Percentiles rank a stretch among this genome's conserved stretches.
phyloP scores from a whole-genome alignment of 2,797 vertebrate genomes.

The Trachurus trachurus region DNA sequence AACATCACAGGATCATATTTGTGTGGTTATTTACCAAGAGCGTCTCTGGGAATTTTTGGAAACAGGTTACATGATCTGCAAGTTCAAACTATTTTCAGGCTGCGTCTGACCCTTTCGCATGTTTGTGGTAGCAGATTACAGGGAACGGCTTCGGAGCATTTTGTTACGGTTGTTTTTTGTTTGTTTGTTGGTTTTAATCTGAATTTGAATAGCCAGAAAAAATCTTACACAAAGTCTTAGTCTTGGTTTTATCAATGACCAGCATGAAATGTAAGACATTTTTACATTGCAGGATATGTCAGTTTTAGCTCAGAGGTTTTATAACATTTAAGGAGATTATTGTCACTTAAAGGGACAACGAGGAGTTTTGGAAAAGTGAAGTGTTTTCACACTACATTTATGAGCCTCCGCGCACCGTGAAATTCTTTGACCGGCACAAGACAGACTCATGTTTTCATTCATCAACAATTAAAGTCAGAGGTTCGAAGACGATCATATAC shows the following conservation, averaged over 20 bases:
- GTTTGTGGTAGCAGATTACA: neutral
- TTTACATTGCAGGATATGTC: neutral
- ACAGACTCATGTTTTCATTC: too few relatives aligned
- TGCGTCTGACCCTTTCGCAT: neutral
- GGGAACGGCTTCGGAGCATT: neutral
- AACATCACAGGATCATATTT: neutral
- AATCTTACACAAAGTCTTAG: neutral
- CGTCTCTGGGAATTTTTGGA: neutral
- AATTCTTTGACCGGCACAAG: too few relatives aligned
- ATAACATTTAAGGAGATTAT: neutral
- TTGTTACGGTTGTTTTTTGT: neutral
- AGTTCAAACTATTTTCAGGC: neutral
- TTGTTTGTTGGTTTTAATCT: neutral
- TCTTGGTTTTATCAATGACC: neutral
- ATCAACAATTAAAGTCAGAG: too few relatives aligned
- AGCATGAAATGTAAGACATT: neutral
- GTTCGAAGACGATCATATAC: too few relatives aligned
- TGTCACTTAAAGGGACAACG: too few relatives aligned
- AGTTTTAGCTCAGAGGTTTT: neutral
- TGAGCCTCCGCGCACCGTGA: too few relatives aligned
- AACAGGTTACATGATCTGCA: conserved; percentile 3
- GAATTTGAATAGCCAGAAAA: neutral
- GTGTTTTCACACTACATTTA: too few relatives aligned
- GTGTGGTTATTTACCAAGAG: neutral
- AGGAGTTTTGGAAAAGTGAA: too few relatives aligned